Base-by-base conservation (phyloP, 2,888 invertebrate genomes). In the Melitaea athalia region DNA sequence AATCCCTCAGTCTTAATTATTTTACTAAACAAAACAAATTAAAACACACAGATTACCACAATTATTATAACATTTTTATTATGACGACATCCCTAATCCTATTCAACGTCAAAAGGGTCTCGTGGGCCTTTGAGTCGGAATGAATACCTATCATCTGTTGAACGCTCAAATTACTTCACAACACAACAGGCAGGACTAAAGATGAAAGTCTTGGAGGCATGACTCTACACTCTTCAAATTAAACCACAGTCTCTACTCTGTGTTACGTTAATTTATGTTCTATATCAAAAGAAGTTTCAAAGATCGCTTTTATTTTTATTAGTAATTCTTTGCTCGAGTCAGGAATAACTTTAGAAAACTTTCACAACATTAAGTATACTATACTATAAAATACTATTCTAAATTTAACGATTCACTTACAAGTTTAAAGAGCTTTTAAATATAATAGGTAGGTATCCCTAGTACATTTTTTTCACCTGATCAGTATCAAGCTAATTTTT, bases 141-240 rank as follows among this genome's bases (percentile, higher is more conserved):
- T n/a, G 47, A 49, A 49, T 49, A 49, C 47, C 47, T 14, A 49
- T 49, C n/a, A 49, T 49, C 47, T 49, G 47, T 49, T 49, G 47
- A 14, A 49, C 47, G 47, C 47, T 49, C 47, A 49, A 14, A n/a
- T 49, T 49, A 49, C 47, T 49, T 5, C n/a, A 11, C 14, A 5
- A 49, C 14, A n/a, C 47, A 49, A 14, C 11, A 12, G 0, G n/a
- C n/a, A 2, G 14, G 12, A 45, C 14, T 12, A 12, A 12, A 45
- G 45, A 45, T 45, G 11, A 45, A 12, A 45, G 11, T 45, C 11
- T 12, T 3, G 14, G 14, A 11, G 45, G 45, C 11, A 45, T 45
- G 12, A 11, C 1, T 45, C 4, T 12, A 11, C 11, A 45, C 45
- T 14, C 43, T 43, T 12, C 11, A 45, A 45, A 12, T 38, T 38